Conservation (phyloP, 2,888 invertebrate species). For the Vesta saturnalis region DNA sequence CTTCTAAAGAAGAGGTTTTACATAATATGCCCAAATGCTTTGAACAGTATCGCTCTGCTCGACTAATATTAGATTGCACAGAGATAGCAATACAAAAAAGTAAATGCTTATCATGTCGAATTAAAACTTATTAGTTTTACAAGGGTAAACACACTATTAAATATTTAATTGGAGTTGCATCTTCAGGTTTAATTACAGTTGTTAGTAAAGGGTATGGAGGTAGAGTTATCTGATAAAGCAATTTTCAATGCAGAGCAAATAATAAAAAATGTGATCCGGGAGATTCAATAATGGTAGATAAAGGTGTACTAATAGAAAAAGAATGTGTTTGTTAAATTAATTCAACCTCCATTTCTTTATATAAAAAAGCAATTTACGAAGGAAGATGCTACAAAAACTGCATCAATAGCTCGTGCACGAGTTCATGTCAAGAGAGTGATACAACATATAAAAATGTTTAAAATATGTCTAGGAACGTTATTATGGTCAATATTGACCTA, state of each 20-base stretch:
- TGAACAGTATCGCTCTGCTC: not conserved
- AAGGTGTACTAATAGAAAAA: slow-evolving; percentile 7
- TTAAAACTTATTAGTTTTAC: not conserved
- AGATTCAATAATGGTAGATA: slow-evolving; percentile 10
- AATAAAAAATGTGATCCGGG: not conserved
- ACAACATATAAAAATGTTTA: slow-evolving; percentile 5
- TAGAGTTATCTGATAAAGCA: slow-evolving; percentile 1
- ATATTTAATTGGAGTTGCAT: slow-evolving; percentile 8
- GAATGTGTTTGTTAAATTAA: slow-evolving; percentile 10
- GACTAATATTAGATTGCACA: slow-evolving; percentile 11
- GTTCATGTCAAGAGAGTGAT: not conserved
- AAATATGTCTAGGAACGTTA: not conserved
- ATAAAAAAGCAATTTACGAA: slow-evolving; percentile 10
- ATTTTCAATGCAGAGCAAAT: not conserved
- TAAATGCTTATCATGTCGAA: not conserved
- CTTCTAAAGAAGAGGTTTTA: not conserved
- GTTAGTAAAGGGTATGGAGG: slow-evolving; percentile 8
- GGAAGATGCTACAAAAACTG: slow-evolving; percentile 1
- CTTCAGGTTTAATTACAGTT: not conserved
- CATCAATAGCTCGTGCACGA: slow-evolving; percentile 7
- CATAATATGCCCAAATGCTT: slow-evolving; percentile 8
- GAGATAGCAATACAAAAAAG: slow-evolving; percentile 6
- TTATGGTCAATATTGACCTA: not conserved
- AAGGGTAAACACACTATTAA: slow-evolving; percentile 1
- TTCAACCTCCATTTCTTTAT: slow-evolving; percentile 2